Evolutionary conservation across 2,113 vertebrate species (phyloP).

Genomic region (Poeciliopsis prolifica): DNA sequence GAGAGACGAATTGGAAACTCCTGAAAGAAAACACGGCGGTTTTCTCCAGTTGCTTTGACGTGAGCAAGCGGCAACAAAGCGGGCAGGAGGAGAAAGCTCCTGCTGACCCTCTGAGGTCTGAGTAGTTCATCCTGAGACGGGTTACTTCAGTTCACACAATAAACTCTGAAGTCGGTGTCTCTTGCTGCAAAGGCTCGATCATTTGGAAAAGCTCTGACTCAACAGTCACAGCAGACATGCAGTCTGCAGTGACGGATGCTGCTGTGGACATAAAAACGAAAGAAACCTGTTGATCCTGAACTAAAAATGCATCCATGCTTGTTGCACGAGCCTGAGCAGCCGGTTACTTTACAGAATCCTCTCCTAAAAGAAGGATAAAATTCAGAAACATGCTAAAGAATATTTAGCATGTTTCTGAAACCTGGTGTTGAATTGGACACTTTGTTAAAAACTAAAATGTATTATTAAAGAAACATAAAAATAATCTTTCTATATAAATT

Average conservation of each 20-base stretch:
- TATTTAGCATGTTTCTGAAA: neutral
- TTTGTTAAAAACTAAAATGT: neutral
- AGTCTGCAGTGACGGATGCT: neutral
- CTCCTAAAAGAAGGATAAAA: neutral
- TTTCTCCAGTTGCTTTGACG: slow-evolving; percentile 15
- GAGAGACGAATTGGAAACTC: slow-evolving; percentile 26
- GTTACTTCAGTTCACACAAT: slow-evolving; percentile 33
- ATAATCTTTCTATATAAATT: too few species aligned
- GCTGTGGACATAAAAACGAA: slow-evolving; percentile 1
- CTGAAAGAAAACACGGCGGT: neutral
- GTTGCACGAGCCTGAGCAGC: too few species aligned
- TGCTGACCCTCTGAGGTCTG: slow-evolving; percentile 10
- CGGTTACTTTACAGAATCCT: too few species aligned
- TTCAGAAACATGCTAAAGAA: neutral
- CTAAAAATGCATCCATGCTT: neutral
- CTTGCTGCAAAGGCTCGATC: slow-evolving; percentile 10
- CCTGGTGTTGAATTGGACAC: neutral
- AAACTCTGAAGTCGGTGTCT: slow-evolving; percentile 28
- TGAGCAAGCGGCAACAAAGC: slow-evolving; percentile 28
- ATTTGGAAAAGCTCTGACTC: slow-evolving; percentile 20
- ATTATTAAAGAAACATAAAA: too few species aligned
- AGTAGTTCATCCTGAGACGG: neutral
- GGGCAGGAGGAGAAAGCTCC: neutral
- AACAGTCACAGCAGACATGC: slow-evolving; percentile 5
- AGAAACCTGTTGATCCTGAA: slow-evolving; percentile 5